Conservation (phyloP, 2,888 invertebrate species). For the Plagodis pulveraria region DNA sequence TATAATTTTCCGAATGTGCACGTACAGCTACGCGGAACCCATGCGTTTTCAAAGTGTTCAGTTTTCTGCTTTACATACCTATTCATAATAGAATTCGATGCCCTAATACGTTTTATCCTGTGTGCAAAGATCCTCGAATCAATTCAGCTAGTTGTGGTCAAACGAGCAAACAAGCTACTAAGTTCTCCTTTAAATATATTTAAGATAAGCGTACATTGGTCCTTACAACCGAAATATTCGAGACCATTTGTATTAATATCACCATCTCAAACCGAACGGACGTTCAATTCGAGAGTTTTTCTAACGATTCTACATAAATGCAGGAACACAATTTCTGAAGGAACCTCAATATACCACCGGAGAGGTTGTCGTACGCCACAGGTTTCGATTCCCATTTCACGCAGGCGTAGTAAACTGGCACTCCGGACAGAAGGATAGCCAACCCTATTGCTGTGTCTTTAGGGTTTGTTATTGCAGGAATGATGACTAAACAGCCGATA, state of each 20-base stretch:
- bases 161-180: no score
- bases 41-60: no score
- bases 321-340: slow-evolving; percentile 87
- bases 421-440: slow-evolving; percentile 90
- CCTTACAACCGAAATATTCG: slow-evolving; percentile 28
- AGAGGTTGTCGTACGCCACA: slow-evolving; percentile 76
- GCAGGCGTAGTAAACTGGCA: slow-evolving; percentile 92
- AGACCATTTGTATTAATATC: slow-evolving; percentile 25
- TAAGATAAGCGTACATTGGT: slow-evolving; percentile 37
- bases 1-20: no score
- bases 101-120: no score
- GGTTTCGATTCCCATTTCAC: slow-evolving; percentile 88
- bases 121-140: no score
- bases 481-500: slow-evolving; percentile 91
- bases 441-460: slow-evolving; percentile 90
- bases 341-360: slow-evolving; percentile 80
- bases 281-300: slow-evolving; percentile 75
- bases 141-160: no score
- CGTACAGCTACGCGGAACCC: no score
- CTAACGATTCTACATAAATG: slow-evolving; percentile 85
- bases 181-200: not conserved
- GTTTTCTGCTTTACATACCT: no score
- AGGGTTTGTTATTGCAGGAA: slow-evolving; percentile 92
- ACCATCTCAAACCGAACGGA: not conserved
- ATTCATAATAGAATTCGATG: no score